phyloP scores from a whole-genome alignment of 2,888 invertebrate genomes.

The Diploptera punctata region DNA sequence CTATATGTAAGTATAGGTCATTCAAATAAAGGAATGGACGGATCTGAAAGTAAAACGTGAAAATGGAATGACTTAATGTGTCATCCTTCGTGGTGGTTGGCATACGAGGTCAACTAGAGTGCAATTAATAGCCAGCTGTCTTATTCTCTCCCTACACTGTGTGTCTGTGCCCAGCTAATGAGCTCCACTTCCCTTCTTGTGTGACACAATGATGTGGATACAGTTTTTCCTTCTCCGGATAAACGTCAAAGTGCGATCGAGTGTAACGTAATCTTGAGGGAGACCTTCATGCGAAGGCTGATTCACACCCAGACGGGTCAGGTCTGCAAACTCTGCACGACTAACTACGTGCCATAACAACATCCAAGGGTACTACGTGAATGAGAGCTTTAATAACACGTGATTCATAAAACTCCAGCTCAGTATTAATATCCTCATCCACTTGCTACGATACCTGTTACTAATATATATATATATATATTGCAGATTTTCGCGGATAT shows the following conservation, averaged over 20 bases:
- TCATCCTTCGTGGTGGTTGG: neutral
- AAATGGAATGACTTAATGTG: neutral
- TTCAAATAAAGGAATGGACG: neutral
- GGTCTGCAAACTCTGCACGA: neutral
- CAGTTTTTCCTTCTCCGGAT: neutral
- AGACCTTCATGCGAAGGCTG: neutral
- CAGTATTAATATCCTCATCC: too few relatives aligned
- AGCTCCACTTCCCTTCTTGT: neutral
- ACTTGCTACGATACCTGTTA: too few relatives aligned
- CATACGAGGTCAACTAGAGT: conserved; percentile 4
- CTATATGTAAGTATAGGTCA: too few relatives aligned
- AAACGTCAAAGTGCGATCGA: neutral
- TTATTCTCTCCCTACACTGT: neutral
- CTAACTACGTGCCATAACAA: too few relatives aligned
- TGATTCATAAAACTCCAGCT: too few relatives aligned
- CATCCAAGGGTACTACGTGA: too few relatives aligned
- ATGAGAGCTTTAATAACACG: too few relatives aligned
- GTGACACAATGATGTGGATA: neutral
- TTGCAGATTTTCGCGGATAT: too few relatives aligned
- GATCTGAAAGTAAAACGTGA: neutral
- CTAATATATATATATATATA: too few relatives aligned
- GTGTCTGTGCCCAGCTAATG: neutral
- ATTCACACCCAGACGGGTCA: neutral
- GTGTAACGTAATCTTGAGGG: neutral
- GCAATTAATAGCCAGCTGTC: neutral